Base-by-base conservation (phyloP, 92 coral and sea anemone species). In the Plumapathes pennacea region DNA sequence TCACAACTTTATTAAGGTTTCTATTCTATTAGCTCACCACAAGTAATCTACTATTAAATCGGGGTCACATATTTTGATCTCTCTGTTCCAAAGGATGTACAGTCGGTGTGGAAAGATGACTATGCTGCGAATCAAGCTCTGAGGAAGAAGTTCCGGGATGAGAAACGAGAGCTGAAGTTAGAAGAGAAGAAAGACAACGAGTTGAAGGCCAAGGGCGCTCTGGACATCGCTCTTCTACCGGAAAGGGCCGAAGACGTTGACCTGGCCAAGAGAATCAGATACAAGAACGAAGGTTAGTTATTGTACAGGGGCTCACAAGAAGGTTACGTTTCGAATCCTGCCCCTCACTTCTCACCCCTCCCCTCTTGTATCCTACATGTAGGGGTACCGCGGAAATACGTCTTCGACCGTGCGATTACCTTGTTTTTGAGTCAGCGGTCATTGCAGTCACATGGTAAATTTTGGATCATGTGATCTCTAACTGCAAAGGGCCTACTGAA, bases 51-150 rank as follows among this genome's bases (percentile, higher is more conserved):
- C n/a, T 36, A 36, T 36, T 7, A 36, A 36, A 7, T 7, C 40
- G n/a, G 8, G 40, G 8, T 7, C 8, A 7, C 9, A 36, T 7
- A 36, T 36, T 36, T 8, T 36, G n/a, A 7, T 30, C 47, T 46
- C 28, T n/a, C 10, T 3, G n/a, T 4, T 10, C 31, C 32, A 21
- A 46, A 90, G 99, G 90, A 73, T 17, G 87, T 94, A 15, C 92
- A 94, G 57, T 83, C 92, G 9, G 83, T 89, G 32, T 94, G 99
- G 99, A 89, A 72, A 54, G 99, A 94, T 51, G 99, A 94, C 44
- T 94, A 89, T 50, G 79, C 94, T 0, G 87, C 91, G 25, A 94
- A 94, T 69, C 91, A 94, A 56, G 67, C 84, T 40, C 67, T 94
- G 17, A 72, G 99, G 57, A 89, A 81, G 76, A 94, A 76, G 56